Evolutionary conservation across 2,113 vertebrate species (phyloP), one percentile per base, ranked within the genome.

Genomic region (Pseudorasbora parva): DNA sequence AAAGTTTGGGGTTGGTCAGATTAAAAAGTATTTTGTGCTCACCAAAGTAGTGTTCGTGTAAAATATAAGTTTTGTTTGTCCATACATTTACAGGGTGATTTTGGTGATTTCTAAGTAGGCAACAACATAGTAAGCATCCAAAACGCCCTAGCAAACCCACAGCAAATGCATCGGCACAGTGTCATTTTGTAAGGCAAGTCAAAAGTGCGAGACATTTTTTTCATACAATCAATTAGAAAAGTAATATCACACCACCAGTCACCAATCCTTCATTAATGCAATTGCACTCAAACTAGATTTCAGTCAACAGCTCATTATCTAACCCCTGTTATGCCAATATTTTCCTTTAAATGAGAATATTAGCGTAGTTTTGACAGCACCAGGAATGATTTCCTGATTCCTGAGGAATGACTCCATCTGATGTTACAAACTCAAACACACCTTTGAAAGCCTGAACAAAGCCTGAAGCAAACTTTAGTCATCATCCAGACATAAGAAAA

Each of bases 341-440:
- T 73, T 49, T 19, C n/a, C 23, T 49, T 74, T 8, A 74, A 51
- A 27, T 10, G 71, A 17, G 23, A 49, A 49, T 17, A 10, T 9
- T 27, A 51, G 8, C 10, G 71, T 37, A 4, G 23, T 9, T 74
- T 27, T 6, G 8, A 49, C 23, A 73, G 17, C 14, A 66, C 15
- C 14, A 15, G 69, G 69, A 25, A 15, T 72, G 14, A 30, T 49
- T 17, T 72, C 41, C 25, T 25, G 23, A 23, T 72, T 47, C n/a
- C 23, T 19, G 41, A 72, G 43, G 41, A 47, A 49, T 25, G n/a
- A 23, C 47, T 47, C 12, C n/a, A 49, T 43, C 23, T 30, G 41
- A 72, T n/a, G n/a, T 72, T 25, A 47, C 37, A 27, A 51, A 74
- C 47, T 54, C 72, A 30, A 74, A 51, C 25, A 74, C 45, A 74